These are phyloP conservation scores for Anthopleura sola DNA, from an alignment of 64 coral and sea anemone genomes.

Conservation along the genomic window DNA sequence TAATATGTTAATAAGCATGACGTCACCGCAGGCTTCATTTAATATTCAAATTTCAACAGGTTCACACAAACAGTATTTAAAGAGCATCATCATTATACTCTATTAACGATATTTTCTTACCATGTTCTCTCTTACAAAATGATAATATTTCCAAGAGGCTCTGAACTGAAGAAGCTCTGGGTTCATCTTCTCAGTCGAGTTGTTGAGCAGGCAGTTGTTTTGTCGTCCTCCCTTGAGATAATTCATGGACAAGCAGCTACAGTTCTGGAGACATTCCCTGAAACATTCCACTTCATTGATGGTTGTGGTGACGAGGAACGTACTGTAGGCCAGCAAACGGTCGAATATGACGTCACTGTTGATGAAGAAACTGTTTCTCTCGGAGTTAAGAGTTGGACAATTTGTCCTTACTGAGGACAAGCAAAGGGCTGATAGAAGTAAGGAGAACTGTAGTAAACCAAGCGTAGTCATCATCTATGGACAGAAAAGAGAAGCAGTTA, in stretches of 20 bases:
- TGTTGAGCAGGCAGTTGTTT: background rate
- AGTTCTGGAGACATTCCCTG: background rate
- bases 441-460: too few species aligned
- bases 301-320: background rate
- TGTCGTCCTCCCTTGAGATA: background rate
- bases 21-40: too few species aligned
- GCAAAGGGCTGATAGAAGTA: too few species aligned
- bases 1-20: too few species aligned
- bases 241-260: slow-evolving; percentile 1
- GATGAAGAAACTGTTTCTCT: background rate
- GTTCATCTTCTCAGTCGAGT: background rate
- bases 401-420: background rate
- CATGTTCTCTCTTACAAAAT: background rate
- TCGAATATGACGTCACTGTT: background rate
- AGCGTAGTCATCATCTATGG: too few species aligned
- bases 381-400: background rate
- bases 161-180: background rate
- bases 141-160: background rate
- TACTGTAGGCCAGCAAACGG: background rate
- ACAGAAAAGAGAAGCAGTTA: too few species aligned
- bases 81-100: too few species aligned
- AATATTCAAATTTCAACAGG: too few species aligned
- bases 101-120: too few species aligned
- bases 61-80: too few species aligned
- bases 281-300: slow-evolving; percentile 3